phyloP scores from a whole-genome alignment of 2,113 vertebrate species.

The Semicossyphus pulcher region DNA sequence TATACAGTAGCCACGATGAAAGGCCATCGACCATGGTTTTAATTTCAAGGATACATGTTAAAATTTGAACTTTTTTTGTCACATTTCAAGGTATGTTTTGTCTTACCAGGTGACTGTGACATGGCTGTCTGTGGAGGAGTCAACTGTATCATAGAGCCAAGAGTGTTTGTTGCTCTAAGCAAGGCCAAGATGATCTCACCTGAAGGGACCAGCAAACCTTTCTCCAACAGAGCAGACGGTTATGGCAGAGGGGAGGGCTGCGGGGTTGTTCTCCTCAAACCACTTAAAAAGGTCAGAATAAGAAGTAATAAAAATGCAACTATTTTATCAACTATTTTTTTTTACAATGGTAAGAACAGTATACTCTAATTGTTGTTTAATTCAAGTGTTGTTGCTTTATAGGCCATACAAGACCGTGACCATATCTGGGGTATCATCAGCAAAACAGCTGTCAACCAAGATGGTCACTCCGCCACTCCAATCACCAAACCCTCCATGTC shows the following conservation, averaged over 20 bases:
- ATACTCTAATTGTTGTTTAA: too few species aligned
- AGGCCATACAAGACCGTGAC: conserved; percentile 84
- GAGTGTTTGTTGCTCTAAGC: conserved; percentile 86
- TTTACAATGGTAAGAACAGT: too few species aligned
- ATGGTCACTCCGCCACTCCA: conserved; percentile 82
- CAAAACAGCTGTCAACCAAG: conserved; percentile 88
- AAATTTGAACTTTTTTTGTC: too few species aligned
- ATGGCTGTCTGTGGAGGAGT: conserved; percentile 90
- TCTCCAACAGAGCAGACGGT: conserved; percentile 86
- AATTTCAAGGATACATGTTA: not conserved
- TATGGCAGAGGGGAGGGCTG: conserved; percentile 93
- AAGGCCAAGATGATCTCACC: conserved; percentile 91
- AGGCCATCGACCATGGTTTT: not conserved
- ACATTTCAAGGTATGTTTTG: not conserved
- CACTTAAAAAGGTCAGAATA: conserved; percentile 83
- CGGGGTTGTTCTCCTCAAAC: conserved; percentile 87
- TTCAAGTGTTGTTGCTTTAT: not conserved
- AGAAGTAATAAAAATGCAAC: not conserved
- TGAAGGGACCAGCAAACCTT: conserved; percentile 89
- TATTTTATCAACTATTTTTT: too few species aligned
- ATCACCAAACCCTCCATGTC: conserved; percentile 87
- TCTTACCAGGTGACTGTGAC: conserved; percentile 87
- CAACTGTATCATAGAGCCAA: conserved; percentile 86
- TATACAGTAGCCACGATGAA: not conserved
- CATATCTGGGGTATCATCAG: conserved; percentile 88